Evolutionary conservation across 2,797 vertebrate genomes (phyloP).

Genomic region (Balearica regulorum): DNA sequence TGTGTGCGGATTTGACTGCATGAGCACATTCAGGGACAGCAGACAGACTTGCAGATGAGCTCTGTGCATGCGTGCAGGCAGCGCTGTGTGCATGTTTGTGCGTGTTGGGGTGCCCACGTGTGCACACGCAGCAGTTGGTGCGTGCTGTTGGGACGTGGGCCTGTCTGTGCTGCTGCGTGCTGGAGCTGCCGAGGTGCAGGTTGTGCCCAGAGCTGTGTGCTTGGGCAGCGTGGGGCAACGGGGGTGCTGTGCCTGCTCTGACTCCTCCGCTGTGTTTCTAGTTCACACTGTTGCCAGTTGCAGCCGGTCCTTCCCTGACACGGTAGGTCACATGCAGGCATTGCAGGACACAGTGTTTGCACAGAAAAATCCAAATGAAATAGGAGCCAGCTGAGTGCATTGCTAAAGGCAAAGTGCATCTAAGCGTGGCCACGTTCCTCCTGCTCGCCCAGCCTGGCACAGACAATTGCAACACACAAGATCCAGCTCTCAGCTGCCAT

Average conservation of each 20-base stretch:
- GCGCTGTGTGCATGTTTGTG: not conserved
- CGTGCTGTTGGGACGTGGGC: accelerated
- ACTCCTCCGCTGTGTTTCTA: not conserved
- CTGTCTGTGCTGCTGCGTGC: not conserved
- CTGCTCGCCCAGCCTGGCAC: not conserved
- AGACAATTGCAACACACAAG: not conserved
- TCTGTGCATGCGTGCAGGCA: accelerated
- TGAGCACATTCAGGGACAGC: not conserved
- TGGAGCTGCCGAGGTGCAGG: not conserved
- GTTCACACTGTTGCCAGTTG: not conserved
- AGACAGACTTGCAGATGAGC: accelerated
- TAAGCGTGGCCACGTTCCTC: accelerated
- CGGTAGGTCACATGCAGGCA: accelerated
- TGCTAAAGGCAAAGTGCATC: not conserved
- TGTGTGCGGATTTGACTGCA: not conserved
- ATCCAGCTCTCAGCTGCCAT: not conserved
- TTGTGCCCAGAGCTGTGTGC: not conserved
- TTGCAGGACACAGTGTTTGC: not conserved
- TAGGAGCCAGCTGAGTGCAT: not conserved
- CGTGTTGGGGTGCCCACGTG: accelerated
- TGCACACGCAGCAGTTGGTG: not conserved
- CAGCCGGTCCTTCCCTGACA: not conserved
- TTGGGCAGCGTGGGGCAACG: accelerated
- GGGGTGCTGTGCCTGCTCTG: not conserved
- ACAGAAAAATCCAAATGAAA: not conserved